Percentiles rank a stretch among this genome's conserved stretches.
These are phyloP conservation scores for Benthosema pterotum DNA, from an alignment of 2,797 vertebrate species.

Conservation along the genomic window DNA sequence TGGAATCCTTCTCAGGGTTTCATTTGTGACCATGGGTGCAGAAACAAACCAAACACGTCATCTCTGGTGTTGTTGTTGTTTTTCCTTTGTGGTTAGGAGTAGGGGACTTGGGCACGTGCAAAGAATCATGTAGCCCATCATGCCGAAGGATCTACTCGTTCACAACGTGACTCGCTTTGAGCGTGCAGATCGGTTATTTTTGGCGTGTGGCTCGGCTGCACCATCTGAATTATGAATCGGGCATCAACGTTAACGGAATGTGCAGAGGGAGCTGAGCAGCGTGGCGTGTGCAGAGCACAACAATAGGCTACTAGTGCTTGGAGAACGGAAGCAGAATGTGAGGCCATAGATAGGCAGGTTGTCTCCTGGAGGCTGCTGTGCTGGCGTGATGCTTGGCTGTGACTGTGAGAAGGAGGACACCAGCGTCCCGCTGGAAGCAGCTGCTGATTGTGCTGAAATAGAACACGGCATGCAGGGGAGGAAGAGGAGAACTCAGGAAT, in stretches of 20 bases:
- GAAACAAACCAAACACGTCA: slow-evolving; percentile 24
- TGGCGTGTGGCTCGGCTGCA: no score
- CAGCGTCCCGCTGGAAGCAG: slow-evolving; percentile 38
- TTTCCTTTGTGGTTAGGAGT: slow-evolving; percentile 49
- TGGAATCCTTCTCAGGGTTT: no score
- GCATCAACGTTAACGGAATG: no score
- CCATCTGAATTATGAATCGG: no score
- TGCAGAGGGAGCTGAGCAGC: no score
- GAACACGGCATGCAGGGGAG: slow-evolving; percentile 50
- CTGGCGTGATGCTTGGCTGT: slow-evolving; percentile 62
- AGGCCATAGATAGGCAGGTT: slow-evolving; percentile 42
- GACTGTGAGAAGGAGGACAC: slow-evolving; percentile 68
- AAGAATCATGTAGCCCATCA: background rate
- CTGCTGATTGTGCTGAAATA: slow-evolving; percentile 65
- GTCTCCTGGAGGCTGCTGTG: slow-evolving; percentile 56
- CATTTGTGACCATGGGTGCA: background rate
- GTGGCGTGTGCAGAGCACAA: slow-evolving; percentile 19
- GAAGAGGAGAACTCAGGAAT: slow-evolving; percentile 38
- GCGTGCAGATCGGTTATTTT: no score
- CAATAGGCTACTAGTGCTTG: slow-evolving; percentile 12
- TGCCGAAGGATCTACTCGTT: no score
- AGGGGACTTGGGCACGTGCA: slow-evolving; percentile 36
- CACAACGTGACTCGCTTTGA: no score
- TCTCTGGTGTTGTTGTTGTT: slow-evolving; percentile 41
- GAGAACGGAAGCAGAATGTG: slow-evolving; percentile 43